These are phyloP conservation scores for Orbicella faveolata DNA, from an alignment of 64 coral and sea anemone species.

Conservation along the genomic window DNA sequence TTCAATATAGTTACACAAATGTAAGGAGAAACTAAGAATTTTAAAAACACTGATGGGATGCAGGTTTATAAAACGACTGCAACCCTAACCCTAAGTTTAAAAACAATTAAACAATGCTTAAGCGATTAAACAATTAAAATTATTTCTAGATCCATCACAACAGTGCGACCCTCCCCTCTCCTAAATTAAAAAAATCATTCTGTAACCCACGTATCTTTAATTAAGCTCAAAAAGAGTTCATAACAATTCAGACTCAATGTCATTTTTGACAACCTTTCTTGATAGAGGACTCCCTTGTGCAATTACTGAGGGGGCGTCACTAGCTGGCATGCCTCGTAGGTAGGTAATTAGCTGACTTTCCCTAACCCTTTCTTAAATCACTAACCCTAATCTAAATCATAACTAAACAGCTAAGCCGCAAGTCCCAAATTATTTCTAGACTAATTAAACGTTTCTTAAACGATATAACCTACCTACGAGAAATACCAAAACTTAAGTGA, in stretches of 20 bases:
- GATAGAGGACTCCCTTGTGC: neutral
- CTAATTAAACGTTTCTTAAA: neutral
- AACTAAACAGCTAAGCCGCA: neutral
- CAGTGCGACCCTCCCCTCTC: too few species aligned
- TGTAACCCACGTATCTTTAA: neutral
- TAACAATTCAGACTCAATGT: neutral
- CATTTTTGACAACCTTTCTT: neutral
- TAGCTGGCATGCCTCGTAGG: conserved; percentile 3
- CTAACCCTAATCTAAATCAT: neutral
- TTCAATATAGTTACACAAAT: too few species aligned
- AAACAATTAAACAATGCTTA: too few species aligned
- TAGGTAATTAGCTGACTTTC: neutral
- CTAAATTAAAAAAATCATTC: neutral
- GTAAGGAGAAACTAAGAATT: too few species aligned
- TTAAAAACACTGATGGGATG: too few species aligned
- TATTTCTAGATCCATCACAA: too few species aligned
- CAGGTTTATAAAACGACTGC: too few species aligned
- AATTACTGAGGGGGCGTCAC: neutral
- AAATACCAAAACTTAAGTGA: neutral
- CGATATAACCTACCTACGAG: neutral
- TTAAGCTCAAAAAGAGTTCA: neutral
- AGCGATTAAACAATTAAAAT: too few species aligned
- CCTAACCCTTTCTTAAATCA: neutral
- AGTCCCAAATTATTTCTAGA: neutral
- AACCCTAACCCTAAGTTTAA: too few species aligned